These are phyloP conservation scores for Zootermopsis nevadensis DNA, from an alignment of 2,888 invertebrate genomes.

Conservation along the genomic window DNA sequence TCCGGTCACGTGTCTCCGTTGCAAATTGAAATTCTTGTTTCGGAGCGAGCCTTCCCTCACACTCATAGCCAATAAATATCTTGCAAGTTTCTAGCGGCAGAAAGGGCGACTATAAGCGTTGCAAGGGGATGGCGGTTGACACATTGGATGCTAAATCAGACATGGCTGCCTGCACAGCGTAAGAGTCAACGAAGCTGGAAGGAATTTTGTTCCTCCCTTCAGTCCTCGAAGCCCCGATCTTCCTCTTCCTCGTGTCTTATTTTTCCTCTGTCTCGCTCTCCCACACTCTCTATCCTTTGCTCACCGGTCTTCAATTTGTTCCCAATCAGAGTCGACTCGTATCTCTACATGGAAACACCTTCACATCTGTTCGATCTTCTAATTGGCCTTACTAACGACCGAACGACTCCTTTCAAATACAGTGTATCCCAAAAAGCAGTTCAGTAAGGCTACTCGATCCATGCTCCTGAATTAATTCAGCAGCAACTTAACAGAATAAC, in stretches of 20 bases:
- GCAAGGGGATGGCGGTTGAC: conserved; percentile 36
- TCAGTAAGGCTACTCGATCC: too few species aligned
- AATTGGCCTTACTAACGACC: background rate
- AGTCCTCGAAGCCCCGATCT: background rate
- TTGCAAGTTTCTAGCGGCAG: background rate
- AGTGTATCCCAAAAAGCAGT: background rate
- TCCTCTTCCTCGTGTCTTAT: conserved; percentile 1
- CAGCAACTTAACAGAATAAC: too few species aligned
- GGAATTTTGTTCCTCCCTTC: conserved; percentile 6
- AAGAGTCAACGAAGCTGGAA: conserved; percentile 25
- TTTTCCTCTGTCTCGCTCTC: background rate
- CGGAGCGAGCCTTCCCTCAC: conserved; percentile 45
- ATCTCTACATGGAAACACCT: background rate
- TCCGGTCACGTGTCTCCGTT: conserved; percentile 56
- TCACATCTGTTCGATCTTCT: background rate
- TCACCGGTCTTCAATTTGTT: background rate
- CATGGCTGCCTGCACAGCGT: conserved; percentile 45
- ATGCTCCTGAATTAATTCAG: too few species aligned
- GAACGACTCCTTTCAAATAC: background rate
- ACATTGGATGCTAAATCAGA: conserved; percentile 48
- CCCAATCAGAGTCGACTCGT: conserved; percentile 3
- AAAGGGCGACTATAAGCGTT: background rate
- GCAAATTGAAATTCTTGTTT: conserved; percentile 61
- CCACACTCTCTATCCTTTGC: background rate
- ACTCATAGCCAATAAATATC: background rate